Base-by-base conservation (phyloP, 1,140 invertebrate genomes). In the Ooceraea biroi region DNA sequence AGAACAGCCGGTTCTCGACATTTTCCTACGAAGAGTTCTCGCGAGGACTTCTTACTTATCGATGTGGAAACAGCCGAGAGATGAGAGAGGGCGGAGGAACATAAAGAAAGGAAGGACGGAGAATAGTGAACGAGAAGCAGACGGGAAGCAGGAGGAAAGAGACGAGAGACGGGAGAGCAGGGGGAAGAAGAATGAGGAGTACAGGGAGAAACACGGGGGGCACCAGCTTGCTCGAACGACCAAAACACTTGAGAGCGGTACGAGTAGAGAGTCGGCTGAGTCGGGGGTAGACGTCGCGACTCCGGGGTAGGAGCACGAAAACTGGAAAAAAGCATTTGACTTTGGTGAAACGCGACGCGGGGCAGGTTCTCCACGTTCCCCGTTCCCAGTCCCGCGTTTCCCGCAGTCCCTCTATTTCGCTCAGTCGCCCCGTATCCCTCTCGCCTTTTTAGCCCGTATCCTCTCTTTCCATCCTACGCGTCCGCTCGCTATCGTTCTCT, bases 311-410 rank as follows among this genome's bases (percentile, higher is more conserved):
- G 46, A 73, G 41, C 58, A 80, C 61, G 74, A 74, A 84, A 74
- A 78, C 55, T 58, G 73, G 72, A 83, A 89, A 84, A 85, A 85
- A 86, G 82, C 69, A 83, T 41, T 68, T 66, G 61, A 83, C 76
- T 65, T 74, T 55, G 76, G 76, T 48, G 72, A 87, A 71, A 22
- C 27, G 17, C 55, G 68, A 86, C 72, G 78, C 69, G 36, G n/a
- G 19, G 65, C 27, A 73, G 68, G 57, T 50, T n/a, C 27, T 84
- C 63, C 72, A 55, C 84, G 50, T 55, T 58, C 63, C 71, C 58
- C 50, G 73, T 76, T 69, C 57, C 52, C 36, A 63, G 36, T 36
- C 12, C 14, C 63, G 12, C 65, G 48, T 68, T 57, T 68, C 48
- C 17, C 65, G 36, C 36, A 36, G n/a, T 83, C 71, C 55, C 72